phyloP scores from a whole-genome alignment of 2,113 vertebrate species.

The Zosterops japonicus region DNA sequence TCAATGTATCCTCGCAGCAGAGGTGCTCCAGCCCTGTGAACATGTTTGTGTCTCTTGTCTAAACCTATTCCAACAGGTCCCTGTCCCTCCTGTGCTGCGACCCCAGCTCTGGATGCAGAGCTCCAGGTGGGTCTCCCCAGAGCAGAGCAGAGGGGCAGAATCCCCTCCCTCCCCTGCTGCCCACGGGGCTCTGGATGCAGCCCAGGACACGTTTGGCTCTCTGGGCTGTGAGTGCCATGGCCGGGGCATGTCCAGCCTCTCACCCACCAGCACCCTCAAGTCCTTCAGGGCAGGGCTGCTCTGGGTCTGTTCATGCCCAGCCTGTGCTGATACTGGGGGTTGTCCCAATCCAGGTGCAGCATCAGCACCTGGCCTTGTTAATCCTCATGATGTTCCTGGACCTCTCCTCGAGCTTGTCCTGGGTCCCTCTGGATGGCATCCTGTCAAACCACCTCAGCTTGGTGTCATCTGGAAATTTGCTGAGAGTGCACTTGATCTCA shows the following conservation, averaged over 20 bases:
- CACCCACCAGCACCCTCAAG: too few species aligned
- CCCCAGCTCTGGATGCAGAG: not conserved
- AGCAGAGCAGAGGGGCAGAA: not conserved
- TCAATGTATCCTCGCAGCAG: not conserved
- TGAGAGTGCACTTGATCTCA: not conserved
- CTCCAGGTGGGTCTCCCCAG: not conserved
- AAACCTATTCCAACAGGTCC: accelerated
- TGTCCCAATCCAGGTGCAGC: not conserved
- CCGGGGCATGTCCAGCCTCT: too few species aligned
- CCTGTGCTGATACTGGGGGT: accelerated
- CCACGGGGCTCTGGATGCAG: not conserved
- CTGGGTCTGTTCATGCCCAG: not conserved
- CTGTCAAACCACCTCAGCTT: not conserved
- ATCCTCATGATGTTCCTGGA: not conserved
- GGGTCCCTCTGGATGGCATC: not conserved
- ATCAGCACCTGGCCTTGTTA: not conserved
- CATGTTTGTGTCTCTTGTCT: not conserved
- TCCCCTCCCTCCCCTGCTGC: not conserved
- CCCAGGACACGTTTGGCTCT: not conserved
- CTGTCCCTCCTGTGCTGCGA: not conserved
- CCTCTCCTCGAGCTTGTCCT: accelerated
- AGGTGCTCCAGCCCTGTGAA: accelerated
- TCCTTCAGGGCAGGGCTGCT: not conserved
- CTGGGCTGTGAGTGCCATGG: too few species aligned
- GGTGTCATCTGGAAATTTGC: not conserved